Base-by-base conservation (phyloP, 2,888 invertebrate species). In the Caenorhabditis sinica region DNA sequence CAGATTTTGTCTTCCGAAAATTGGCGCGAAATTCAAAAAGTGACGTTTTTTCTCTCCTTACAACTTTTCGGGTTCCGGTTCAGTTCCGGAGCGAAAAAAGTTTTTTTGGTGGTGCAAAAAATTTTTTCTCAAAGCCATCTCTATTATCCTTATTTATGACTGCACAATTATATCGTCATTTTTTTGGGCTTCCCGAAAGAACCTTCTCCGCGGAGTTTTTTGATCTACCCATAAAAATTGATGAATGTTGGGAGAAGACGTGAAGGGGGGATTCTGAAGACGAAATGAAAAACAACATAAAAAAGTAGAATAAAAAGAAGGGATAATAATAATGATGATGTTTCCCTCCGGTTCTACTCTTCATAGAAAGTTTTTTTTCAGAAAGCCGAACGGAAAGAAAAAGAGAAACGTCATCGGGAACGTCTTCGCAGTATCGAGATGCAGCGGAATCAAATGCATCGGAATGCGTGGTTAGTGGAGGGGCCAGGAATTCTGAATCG, bases 361-460 rank as follows among this genome's bases (percentile, higher is more conserved):
- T n/a, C n/a, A n/a, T n/a, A n/a, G n/a, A n/a, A n/a, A n/a, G 40
- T 15, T 1, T 45, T 6, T 20, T 86, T 90, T 36, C 86, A 91
- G 91, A 91, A 90, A 85, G 91, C 90, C 25, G 91, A 91, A 61
- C 90, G 90, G 58, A 90, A 90, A 60, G 91, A 91, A 61, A 89
- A 89, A 58, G 91, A 91, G 73, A 91, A 91, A 73, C 79, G 91
- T 20, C 91, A 90, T 66, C 86, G 89, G 13, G 91, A 91, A 85
- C 84, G 90, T 3, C 75, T 89, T 25, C 87, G 85, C 56, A 88
- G 87, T 56, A 82, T 90, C 20, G 91, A 91, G 76, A 83, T 91
- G 56, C 90, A 91, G 65, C 85, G 91, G 49, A 90, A 90, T 68
- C 85, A 88, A 33, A 86, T 89, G 73, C 90, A 90, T 61, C 76